A percentile compares a stretch with the other conserved stretches of the same genome.
These are phyloP conservation scores for Anarhynchus alexandrinus DNA, from an alignment of 2,113 vertebrate species.

Conservation along the genomic window DNA sequence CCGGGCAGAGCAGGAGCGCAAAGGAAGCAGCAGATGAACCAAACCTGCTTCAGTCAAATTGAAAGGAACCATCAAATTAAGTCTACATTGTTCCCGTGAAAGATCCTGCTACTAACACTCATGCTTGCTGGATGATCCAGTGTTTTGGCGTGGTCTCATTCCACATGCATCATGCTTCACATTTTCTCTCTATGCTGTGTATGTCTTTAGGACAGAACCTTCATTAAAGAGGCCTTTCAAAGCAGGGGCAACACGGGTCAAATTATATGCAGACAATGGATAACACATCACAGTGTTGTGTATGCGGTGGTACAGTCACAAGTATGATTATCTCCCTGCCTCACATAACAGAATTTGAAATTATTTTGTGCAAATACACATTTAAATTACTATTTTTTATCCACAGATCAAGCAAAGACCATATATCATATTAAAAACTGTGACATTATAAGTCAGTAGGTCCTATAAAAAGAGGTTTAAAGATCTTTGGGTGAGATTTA, in stretches of 20 bases:
- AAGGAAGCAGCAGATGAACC: neutral
- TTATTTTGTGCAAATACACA: neutral
- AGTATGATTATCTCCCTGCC: neutral
- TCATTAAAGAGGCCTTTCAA: neutral
- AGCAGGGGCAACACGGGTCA: neutral
- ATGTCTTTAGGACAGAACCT: neutral
- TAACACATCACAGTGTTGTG: neutral
- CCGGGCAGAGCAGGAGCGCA: neutral
- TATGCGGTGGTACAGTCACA: neutral
- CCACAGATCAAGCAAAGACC: neutral
- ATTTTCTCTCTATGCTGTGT: neutral
- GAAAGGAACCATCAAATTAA: neutral
- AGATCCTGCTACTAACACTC: neutral
- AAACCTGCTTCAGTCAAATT: neutral
- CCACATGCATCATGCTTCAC: neutral
- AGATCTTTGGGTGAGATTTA: neutral
- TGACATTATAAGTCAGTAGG: neutral
- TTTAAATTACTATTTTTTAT: neutral
- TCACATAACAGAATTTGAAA: neutral
- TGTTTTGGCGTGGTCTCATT: neutral
- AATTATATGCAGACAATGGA: neutral
- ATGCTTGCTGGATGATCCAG: neutral
- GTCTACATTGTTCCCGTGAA: neutral
- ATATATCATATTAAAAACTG: neutral
- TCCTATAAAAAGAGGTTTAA: neutral